Evolutionary conservation across 2,888 invertebrate genomes (phyloP).

Genomic region (Mimachlamys varia): DNA sequence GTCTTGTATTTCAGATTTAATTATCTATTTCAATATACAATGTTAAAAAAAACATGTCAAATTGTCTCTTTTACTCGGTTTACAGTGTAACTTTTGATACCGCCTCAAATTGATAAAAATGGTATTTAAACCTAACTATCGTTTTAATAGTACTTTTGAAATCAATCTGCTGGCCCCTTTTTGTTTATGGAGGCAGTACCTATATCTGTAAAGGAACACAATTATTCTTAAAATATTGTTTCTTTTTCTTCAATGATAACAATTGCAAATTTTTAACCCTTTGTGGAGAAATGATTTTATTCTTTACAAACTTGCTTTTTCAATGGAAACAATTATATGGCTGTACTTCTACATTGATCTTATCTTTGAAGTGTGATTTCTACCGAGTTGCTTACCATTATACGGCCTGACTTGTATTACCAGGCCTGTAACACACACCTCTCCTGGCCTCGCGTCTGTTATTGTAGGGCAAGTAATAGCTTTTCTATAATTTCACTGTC

Average conservation of each 20-base stretch:
- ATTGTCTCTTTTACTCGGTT: not conserved
- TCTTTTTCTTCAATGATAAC: no score
- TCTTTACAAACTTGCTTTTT: no score
- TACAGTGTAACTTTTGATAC: not conserved
- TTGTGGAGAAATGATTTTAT: no score
- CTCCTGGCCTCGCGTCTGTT: not conserved
- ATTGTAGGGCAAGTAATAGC: not conserved
- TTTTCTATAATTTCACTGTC: not conserved
- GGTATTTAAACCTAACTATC: not conserved
- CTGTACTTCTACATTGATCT: not conserved
- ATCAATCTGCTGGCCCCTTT: not conserved
- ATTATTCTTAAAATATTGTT: not conserved
- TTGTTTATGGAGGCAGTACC: not conserved
- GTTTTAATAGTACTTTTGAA: not conserved
- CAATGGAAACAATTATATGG: no score
- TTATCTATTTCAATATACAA: not conserved
- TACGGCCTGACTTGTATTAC: no score
- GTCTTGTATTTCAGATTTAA: not conserved
- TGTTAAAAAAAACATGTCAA: no score
- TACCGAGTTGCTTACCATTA: no score
- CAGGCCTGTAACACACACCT: not conserved
- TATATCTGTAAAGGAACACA: not conserved
- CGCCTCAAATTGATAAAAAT: not conserved
- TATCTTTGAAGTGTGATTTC: no score
- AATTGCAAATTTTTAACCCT: not conserved